phyloP scores from a whole-genome alignment of 2,113 vertebrate genomes.

The Pseudorhombus dupliciocellatus region DNA sequence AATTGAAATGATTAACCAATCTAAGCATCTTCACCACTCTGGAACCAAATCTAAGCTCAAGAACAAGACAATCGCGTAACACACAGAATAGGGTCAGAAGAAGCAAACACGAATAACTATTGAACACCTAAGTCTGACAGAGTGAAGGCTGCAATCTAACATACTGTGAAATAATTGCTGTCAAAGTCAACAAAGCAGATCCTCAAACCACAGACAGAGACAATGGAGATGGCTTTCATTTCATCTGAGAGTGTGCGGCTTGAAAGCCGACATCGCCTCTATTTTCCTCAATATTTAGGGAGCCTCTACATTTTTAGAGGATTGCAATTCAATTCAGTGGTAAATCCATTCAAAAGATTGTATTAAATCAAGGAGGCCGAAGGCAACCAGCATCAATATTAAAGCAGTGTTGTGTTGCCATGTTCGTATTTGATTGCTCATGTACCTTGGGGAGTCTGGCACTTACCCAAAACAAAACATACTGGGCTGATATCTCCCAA shows the following conservation, averaged over 20 bases:
- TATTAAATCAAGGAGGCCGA: conserved; percentile 38
- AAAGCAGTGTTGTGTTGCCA: conserved; percentile 32
- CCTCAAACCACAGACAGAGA: not conserved
- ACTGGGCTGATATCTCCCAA: conserved; percentile 37
- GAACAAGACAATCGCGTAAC: conserved; percentile 13
- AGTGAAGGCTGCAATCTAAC: not conserved
- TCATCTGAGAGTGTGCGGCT: not conserved
- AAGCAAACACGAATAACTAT: not conserved
- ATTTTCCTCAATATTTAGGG: conserved; percentile 10
- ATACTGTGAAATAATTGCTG: conserved; percentile 12
- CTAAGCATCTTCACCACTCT: conserved; percentile 8
- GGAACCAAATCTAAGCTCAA: conserved; percentile 15
- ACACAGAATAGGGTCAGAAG: conserved; percentile 7
- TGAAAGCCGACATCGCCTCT: not conserved
- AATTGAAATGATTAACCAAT: conserved; percentile 16
- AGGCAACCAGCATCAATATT: conserved; percentile 56
- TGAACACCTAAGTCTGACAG: conserved; percentile 1
- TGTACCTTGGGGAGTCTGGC: conserved; percentile 49
- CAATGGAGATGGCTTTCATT: not conserved
- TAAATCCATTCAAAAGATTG: conserved; percentile 37
- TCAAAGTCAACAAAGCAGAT: not conserved
- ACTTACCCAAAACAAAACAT: conserved; percentile 58
- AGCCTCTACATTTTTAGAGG: conserved; percentile 30
- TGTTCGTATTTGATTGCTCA: conserved; percentile 55
- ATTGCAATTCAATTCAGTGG: conserved; percentile 20